Base-by-base conservation (phyloP, 2,113 vertebrate species). In the Pteronura brasiliensis region DNA sequence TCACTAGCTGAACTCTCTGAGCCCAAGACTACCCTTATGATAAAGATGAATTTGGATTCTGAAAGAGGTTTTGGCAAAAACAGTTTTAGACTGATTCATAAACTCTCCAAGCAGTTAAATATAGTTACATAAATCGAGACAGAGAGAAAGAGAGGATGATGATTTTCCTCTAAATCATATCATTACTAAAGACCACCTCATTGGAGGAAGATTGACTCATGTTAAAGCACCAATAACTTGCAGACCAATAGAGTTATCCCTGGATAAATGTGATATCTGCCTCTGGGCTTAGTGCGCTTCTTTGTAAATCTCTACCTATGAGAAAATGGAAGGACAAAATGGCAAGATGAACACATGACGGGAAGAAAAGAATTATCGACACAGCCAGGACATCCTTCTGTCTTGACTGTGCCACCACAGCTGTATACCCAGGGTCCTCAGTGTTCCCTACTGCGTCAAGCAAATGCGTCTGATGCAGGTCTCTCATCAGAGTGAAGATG, bases 21-120 rank as follows among this genome's bases (percentile, higher is more conserved):
- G 14, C 31, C 76, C 31, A 6, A 52, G 47, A 18, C 31, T 79
- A 79, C 18, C 21, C 31, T 79, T 52, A 79, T 25, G 67, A 95
- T 15, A 42, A 93, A 97, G 36, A 94, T 82, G 29, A 92, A 86
- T 86, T 67, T 94, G 47, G 71, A 80, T 42, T 96, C 77, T 79
- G 23, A 76, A 90, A 55, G 83, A 94, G 39, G 29, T 57, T 96
- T 95, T 63, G n/a, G 63, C 72, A 91, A 96, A 96, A 96, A 92
- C 11, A 61, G 81, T 80, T 74, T 94, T 36, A 85, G 77, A 65
- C 72, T 34, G 18, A 86, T 76, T 67, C 72, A 88, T 77, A 67
- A 91, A 74, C 31, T 74, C 31, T 20, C 23, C 47, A 82, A 83
- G 17, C 39, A 93, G 47, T 67, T 72, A 88, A 91, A 95, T 14